Evolutionary conservation across 2,113 vertebrate species (phyloP).

Genomic region (Melanerpes formicivorus): DNA sequence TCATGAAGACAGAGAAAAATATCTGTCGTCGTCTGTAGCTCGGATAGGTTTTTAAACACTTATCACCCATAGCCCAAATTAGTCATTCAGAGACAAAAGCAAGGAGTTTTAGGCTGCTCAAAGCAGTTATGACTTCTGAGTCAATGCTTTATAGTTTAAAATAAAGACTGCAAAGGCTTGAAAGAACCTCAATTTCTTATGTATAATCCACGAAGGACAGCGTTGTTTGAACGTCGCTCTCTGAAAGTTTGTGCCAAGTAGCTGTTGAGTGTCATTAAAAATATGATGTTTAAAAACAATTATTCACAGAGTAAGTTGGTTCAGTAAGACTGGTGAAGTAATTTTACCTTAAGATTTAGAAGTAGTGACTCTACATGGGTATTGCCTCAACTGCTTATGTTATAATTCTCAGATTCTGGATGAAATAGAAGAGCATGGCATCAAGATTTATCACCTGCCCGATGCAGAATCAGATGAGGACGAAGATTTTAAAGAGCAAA

Average conservation of each 20-base stretch:
- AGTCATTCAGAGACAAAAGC: background rate
- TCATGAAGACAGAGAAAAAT: background rate
- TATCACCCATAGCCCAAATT: background rate
- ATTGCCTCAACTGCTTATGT: background rate
- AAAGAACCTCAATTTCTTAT: background rate
- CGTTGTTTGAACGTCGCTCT: background rate
- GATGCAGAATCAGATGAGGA: slow-evolving; percentile 98
- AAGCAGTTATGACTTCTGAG: background rate
- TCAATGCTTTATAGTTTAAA: background rate
- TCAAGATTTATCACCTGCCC: slow-evolving; percentile 98
- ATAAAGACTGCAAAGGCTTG: background rate
- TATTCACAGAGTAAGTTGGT: background rate
- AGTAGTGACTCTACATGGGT: background rate
- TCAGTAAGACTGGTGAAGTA: background rate
- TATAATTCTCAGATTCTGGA: slow-evolving; percentile 87
- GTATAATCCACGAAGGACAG: background rate
- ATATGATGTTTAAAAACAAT: background rate
- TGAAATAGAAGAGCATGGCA: slow-evolving; percentile 97
- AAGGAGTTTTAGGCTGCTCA: background rate
- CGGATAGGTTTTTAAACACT: background rate
- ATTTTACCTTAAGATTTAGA: background rate
- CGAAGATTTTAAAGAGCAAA: slow-evolving; percentile 99
- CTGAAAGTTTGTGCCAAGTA: background rate
- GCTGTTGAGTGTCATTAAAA: background rate
- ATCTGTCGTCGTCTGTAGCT: background rate